Base-by-base conservation (phyloP, 2,797 vertebrate genomes). In the Ceryle rudis region DNA sequence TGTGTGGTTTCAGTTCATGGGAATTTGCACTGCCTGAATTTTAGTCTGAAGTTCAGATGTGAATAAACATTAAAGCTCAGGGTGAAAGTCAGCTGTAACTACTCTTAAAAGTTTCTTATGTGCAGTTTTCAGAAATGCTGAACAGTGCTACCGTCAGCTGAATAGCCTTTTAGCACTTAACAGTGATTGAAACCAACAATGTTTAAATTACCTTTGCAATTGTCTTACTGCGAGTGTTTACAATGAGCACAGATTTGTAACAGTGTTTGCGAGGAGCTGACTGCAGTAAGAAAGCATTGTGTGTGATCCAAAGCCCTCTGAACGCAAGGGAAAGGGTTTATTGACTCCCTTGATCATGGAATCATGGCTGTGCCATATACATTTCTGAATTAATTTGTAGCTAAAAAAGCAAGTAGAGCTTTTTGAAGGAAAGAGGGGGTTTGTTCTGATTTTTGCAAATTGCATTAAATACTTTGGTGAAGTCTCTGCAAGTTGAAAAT, bases 11-110 rank as follows among this genome's bases (percentile, higher is more conserved):
- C 81, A 37, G 31, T 88, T 86, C 87, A 81, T 5, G 65, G 54
- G 62, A 91, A 92, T 90, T 79, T 94, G 72, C 79, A 60, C 65
- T 55, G 72, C 57, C 72, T 90, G 69, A 83, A 93, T 91, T 91
- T 86, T 52, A 91, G 84, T 91, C 83, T 95, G 95, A 96, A 83
- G 70, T 78, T 90, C 62, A 92, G 54, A 65, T 83, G 65, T 62
- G 85, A 94, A 93, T 69, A 86, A 95, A 89, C 47, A 89, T 92
- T 89, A 96, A 94, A 96, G 91, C 69, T 74, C 46, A 44, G 29
- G 81, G 37, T 54, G 70, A 86, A 78, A 96, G 66, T 90, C 67
- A 81, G 55, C 51, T 69, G n/a, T 69, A 86, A 55, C 77, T 71
- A 58, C 51, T 69, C 58, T 89, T 37, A 57, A 25, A 94, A 90